Conservation (phyloP, 2,797 vertebrate species). For the Lagorchestes hirsutus region DNA sequence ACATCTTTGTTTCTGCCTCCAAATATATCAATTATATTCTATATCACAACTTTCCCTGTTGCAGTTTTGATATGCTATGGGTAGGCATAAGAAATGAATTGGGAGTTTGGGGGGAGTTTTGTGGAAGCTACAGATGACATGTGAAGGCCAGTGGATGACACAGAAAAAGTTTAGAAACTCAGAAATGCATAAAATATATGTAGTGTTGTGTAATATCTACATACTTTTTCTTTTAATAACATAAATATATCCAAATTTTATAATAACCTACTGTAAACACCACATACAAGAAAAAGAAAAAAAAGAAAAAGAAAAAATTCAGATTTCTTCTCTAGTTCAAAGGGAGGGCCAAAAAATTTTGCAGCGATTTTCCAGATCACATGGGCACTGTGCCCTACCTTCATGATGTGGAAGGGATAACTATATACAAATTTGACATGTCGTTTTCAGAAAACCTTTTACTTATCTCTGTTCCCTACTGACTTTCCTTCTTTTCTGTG, state of each 20-base stretch:
- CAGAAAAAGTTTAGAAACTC: not conserved
- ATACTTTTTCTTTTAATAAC: not conserved
- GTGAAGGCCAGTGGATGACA: not conserved
- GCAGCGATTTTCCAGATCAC: not conserved
- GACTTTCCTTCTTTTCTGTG: not conserved
- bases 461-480: not conserved
- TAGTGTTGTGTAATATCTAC: not conserved
- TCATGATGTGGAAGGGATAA: no score
- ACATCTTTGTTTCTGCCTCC: not conserved
- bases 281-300: not conserved
- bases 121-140: not conserved
- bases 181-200: not conserved
- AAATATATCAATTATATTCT: not conserved
- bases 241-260: not conserved
- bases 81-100: not conserved
- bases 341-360: no score
- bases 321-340: not conserved
- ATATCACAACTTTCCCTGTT: not conserved
- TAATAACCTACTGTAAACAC: not conserved
- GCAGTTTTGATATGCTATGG: not conserved
- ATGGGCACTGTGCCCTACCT: not conserved
- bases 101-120: not conserved
- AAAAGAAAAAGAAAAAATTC: not conserved
- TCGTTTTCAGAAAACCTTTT: not conserved
- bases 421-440: not conserved